Conservation (phyloP, 2,113 vertebrate genomes). For the Capreolus pygargus region DNA sequence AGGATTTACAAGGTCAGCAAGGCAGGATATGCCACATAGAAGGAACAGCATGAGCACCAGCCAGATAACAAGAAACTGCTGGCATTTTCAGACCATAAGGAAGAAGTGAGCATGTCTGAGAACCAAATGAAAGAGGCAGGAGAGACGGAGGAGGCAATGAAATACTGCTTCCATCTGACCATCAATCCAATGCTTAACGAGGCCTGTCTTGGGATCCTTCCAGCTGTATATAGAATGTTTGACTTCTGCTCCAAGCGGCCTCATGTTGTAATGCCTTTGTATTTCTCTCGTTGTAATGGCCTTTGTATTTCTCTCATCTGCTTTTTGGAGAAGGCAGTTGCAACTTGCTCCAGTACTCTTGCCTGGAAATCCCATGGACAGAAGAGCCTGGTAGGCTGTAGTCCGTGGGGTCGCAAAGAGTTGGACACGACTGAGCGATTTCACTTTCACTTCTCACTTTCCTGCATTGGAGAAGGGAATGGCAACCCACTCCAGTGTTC, state of each 20-base stretch:
- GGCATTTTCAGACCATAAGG: not conserved
- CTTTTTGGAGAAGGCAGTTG: too few relatives aligned
- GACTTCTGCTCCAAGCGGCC: rapidly evolving
- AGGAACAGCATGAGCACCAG: not conserved
- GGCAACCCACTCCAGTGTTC: too few relatives aligned
- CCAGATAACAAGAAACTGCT: not conserved
- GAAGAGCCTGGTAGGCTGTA: too few relatives aligned
- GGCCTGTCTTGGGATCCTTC: rapidly evolving
- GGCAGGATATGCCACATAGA: not conserved
- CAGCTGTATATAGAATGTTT: rapidly evolving
- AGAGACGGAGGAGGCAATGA: not conserved
- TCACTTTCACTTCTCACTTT: too few relatives aligned
- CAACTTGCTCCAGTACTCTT: too few relatives aligned
- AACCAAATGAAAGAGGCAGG: not conserved
- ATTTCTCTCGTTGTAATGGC: not conserved
- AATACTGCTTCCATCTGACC: rapidly evolving
- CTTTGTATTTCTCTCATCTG: too few relatives aligned
- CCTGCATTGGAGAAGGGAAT: too few relatives aligned
- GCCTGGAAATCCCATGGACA: too few relatives aligned
- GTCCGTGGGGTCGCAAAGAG: too few relatives aligned
- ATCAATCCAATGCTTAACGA: not conserved
- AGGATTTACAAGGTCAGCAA: not conserved
- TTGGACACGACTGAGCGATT: too few relatives aligned
- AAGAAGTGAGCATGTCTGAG: not conserved
- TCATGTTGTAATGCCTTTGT: not conserved